Base-by-base conservation (phyloP, 2,113 vertebrate genomes). In the Trachemys scripta region DNA sequence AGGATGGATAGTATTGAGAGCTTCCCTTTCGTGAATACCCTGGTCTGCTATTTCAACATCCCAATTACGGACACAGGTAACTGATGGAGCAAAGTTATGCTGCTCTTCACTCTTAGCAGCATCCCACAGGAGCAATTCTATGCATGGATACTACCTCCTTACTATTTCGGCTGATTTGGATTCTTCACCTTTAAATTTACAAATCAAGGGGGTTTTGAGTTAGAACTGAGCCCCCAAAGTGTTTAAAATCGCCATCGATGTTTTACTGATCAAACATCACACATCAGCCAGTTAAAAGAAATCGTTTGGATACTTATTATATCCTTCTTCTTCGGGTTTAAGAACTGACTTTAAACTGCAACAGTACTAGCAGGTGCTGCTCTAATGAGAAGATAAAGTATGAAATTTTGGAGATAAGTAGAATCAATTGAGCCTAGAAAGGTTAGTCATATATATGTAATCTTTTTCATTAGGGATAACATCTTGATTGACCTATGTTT, bases 361-460 rank as follows among this genome's bases (percentile, higher is more conserved):
- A 4, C 6, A 85, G 42, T 42, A 69, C 49, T 88, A 10, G 10
- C n/a, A 3, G 1, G 0, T n/a, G 1, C 2, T 90, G 16, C 2
- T 83, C 76, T 59, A 92, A 88, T 27, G 89, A 12, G 2, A 88
- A 59, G 5, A 1, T 8, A 47, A 80, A 82, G 65, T 25, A 9
- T 9, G 38, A 49, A 24, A n/a, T 53, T 65, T 69, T 4, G 10
- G 57, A 27, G 80, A 53, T 20, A 72, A 86, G 85, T 47, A 16
- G 31, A 76, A 72, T 42, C 1, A 20, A 2, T 78, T 90, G 14
- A 69, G 10, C 13, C 25, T 25, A 49, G 11, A 85, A 87, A 85
- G 35, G 22, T 27, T 49, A 0, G 38, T 50, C 42, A 38, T 2
- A n/a, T 2, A 35, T 4, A 5, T 84, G 38, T 27, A 1, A 22